These are phyloP conservation scores for Isaurus tuberculatus DNA, from an alignment of 92 coral and sea anemone species.

Conservation along the genomic window DNA sequence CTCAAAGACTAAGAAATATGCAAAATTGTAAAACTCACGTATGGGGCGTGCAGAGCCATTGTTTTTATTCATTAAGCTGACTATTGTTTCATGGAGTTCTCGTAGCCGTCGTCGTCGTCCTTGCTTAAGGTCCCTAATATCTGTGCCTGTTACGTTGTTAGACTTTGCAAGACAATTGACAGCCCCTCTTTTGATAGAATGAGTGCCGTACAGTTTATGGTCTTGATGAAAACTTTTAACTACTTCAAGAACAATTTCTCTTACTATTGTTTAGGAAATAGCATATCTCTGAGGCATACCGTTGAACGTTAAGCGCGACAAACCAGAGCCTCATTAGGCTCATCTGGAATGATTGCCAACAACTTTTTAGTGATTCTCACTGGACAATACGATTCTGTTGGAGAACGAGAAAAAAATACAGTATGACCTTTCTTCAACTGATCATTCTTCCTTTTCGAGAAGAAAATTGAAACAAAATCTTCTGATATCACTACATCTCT, in stretches of 20 bases:
- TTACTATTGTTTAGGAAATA: slow-evolving; percentile 54
- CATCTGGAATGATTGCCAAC: slow-evolving; percentile 38
- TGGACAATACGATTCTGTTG: slow-evolving; percentile 41
- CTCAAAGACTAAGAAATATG: too few relatives aligned
- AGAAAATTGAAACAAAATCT: neutral
- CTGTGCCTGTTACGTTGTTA: neutral
- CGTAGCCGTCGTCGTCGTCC: too few relatives aligned
- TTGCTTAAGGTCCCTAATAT: too few relatives aligned
- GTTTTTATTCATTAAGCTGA: too few relatives aligned
- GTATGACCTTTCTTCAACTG: neutral
- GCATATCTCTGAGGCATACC: slow-evolving; percentile 8
- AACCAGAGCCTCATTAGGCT: slow-evolving; percentile 55
- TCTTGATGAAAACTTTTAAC: slow-evolving; percentile 24
- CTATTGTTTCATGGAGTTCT: too few relatives aligned
- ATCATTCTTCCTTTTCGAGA: neutral
- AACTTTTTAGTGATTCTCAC: slow-evolving; percentile 43
- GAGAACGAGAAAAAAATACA: neutral
- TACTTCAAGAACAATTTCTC: slow-evolving; percentile 43
- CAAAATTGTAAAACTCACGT: too few relatives aligned
- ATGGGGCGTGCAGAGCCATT: too few relatives aligned
- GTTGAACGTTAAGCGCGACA: slow-evolving; percentile 35
- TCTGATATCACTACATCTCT: slow-evolving; percentile 15
- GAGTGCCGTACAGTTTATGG: slow-evolving; percentile 51
- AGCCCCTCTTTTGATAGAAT: slow-evolving; percentile 58
- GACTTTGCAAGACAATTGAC: slow-evolving; percentile 27